Evolutionary conservation across 2,888 invertebrate genomes (phyloP), one percentile per base, ranked within the genome.

Genomic region (Netelia melanura): DNA sequence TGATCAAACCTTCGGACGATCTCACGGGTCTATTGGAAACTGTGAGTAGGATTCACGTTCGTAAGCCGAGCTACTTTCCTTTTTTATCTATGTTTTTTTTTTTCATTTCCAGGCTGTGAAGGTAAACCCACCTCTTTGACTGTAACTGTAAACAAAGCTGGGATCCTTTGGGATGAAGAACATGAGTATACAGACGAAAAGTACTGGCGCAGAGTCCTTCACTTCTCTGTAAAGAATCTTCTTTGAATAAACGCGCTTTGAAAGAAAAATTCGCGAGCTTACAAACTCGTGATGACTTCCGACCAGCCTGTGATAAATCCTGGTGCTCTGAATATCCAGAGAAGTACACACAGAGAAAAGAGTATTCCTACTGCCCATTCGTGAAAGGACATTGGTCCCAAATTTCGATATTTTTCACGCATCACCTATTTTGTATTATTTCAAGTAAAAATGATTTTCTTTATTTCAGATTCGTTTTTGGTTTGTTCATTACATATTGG

Each of bases 301-400:
- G 94, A 94, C 95, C 96, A 96, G 9, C 96, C 96, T 0, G 93
- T 91, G 2, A 95, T 92, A 83, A 95, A 94, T 76, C 95, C 94
- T 0, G 96, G 96, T 76, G 94, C 94, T 21, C 96, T 93, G 83
- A 95, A 94, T 83, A 96, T 91, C 96, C 96, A 96, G 2, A 96
- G 91, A 0, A 94, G 43, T 0, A 96, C 94, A 56, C 95, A 92
- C 0, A 94, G 10, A 0, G 94, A 65, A 89, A 96, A 96, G 3
- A 94, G 87, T 0, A 87, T 2, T 0, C 91, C 86, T 0, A 94
- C 94, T 8, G 88, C 89, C 1, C 82, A 84, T 88, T 95, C 94
- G 83, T 94, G 94, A 84, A 94, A 94, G 17, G 91, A 91, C 86
- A 95, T 92, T 0, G 89, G 89, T 0, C 95, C 95, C n/a, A 95